Conservation (phyloP, 2,797 vertebrate genomes). For the Sebastes wilsoni region DNA sequence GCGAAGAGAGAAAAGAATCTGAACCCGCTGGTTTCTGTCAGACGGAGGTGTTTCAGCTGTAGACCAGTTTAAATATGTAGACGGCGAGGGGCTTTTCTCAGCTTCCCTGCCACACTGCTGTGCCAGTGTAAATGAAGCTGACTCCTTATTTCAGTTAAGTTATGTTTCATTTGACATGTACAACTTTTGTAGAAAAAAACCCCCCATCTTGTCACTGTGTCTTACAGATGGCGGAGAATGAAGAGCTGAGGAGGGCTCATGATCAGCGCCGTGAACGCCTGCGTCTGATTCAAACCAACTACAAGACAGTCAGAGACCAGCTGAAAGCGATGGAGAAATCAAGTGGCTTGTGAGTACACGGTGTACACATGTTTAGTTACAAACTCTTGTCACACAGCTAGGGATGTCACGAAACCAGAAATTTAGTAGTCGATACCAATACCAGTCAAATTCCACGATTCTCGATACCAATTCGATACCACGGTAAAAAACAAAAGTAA, state of each 20-base stretch:
- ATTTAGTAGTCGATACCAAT: neutral
- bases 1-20: slow-evolving; percentile 25
- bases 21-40: slow-evolving; percentile 38
- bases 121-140: neutral
- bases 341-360: slow-evolving; percentile 84
- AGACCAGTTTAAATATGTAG: slow-evolving; percentile 41
- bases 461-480: neutral
- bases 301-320: slow-evolving; percentile 88
- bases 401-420: neutral
- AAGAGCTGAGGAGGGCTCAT: slow-evolving; percentile 88
- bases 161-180: slow-evolving; percentile 27
- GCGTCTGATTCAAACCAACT: slow-evolving; percentile 90
- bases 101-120: slow-evolving; percentile 6
- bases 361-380: neutral
- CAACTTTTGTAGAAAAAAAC: neutral
- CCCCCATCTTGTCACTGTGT: neutral
- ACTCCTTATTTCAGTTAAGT: neutral
- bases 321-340: slow-evolving; percentile 87
- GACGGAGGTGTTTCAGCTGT: slow-evolving; percentile 29
- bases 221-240: slow-evolving; percentile 85
- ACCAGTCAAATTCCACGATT: neutral
- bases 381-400: neutral
- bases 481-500: no score
- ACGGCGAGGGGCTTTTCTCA: neutral
- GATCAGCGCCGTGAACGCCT: slow-evolving; percentile 86